Conservation (phyloP, 2,797 vertebrate species). For the Xerus rutilus region DNA sequence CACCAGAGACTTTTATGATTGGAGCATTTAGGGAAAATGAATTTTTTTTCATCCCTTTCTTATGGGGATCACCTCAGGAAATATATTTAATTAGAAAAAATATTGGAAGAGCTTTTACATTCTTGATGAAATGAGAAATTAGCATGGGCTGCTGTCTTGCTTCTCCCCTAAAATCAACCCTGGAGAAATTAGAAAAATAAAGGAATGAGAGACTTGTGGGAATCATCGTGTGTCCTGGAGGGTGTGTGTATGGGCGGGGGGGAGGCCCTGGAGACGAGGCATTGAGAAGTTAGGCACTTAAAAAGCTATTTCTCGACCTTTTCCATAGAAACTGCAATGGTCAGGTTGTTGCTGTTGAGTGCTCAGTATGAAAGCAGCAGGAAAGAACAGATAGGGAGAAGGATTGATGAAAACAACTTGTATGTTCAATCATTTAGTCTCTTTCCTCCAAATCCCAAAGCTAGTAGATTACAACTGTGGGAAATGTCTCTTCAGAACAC, state of each 20-base stretch:
- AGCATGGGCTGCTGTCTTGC: not conserved
- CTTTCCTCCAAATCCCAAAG: not conserved
- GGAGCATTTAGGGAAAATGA: not conserved
- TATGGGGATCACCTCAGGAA: not conserved
- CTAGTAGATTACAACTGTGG: not conserved
- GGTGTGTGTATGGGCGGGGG: not conserved
- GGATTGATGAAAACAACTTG: not conserved
- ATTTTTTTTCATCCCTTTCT: constrained; percentile 18
- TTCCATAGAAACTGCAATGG: not conserved
- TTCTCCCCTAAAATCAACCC: not conserved
- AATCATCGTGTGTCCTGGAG: not conserved
- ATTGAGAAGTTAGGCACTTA: not conserved
- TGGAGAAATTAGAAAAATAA: not conserved
- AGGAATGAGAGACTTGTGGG: not conserved
- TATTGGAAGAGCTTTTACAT: not conserved
- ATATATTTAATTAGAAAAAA: constrained; percentile 44
- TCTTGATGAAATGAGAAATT: constrained; percentile 1
- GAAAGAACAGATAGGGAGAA: not conserved
- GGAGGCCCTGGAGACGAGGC: not conserved
- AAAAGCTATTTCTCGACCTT: not conserved
- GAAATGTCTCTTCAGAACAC: not conserved
- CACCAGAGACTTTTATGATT: not conserved
- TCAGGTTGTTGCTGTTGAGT: not conserved
- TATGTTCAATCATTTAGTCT: not conserved
- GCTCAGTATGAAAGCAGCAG: not conserved